phyloP scores from a whole-genome alignment of 2,888 invertebrate genomes.

The Lydus trimaculatus region DNA sequence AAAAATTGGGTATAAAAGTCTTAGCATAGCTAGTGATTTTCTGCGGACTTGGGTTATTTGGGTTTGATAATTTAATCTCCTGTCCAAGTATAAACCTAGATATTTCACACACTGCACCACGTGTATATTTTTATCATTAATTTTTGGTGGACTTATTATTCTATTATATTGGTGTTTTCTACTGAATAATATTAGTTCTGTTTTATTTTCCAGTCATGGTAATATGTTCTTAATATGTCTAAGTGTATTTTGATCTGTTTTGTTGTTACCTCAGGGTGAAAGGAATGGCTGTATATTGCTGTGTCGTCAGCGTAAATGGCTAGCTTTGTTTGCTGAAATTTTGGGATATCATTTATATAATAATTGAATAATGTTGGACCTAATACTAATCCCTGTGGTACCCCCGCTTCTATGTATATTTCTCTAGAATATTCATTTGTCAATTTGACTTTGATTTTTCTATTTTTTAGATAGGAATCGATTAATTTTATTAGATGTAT shows the following conservation, averaged over 20 bases:
- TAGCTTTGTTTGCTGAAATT: neutral
- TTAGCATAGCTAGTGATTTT: neutral
- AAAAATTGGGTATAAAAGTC: neutral
- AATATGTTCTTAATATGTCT: neutral
- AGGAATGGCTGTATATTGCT: neutral
- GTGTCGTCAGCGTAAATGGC: slow-evolving; percentile 9
- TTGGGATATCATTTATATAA: neutral
- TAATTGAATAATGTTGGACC: neutral
- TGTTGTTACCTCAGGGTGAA: neutral
- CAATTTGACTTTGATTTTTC: too few species aligned
- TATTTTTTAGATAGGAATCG: too few species aligned
- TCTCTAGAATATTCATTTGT: too few species aligned
- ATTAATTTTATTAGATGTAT: neutral
- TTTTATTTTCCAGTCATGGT: slow-evolving; percentile 2
- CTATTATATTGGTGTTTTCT: neutral
- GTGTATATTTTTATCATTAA: neutral
- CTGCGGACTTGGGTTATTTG: neutral
- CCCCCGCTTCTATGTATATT: too few species aligned
- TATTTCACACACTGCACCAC: neutral
- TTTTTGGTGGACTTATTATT: neutral
- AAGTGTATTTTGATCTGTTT: neutral
- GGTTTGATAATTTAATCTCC: neutral
- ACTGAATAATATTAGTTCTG: neutral
- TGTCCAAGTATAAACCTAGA: neutral
- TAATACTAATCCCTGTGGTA: too few species aligned